phyloP scores from a whole-genome alignment of 2,888 invertebrate species.

The Melieria picta region DNA sequence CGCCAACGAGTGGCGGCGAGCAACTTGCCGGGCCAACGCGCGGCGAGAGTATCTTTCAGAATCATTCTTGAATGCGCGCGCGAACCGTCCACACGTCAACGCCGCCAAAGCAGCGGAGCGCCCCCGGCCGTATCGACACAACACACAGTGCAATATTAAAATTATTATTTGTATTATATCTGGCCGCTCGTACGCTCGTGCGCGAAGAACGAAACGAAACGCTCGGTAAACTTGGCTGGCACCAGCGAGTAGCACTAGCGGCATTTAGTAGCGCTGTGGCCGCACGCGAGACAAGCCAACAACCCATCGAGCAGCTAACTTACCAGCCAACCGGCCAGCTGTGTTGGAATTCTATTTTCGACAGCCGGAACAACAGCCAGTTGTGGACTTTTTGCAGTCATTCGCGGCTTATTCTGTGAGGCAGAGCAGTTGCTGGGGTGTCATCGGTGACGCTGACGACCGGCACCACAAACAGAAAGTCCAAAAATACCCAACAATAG shows the following conservation, averaged over 20 bases:
- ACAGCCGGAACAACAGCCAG: no score
- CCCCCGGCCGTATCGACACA: no score
- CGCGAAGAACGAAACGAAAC: slow-evolving; percentile 21
- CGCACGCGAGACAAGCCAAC: slow-evolving; percentile 29
- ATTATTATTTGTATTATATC: not conserved
- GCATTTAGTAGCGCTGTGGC: slow-evolving; percentile 20
- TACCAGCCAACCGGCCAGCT: no score
- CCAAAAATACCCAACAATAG: no score
- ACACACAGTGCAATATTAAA: no score
- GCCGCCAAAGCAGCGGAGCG: slow-evolving; percentile 9
- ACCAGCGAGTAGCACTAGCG: slow-evolving; percentile 18
- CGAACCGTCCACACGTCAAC: slow-evolving; percentile 57
- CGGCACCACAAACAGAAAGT: no score
- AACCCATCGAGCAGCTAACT: not conserved
- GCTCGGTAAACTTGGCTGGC: slow-evolving; percentile 15
- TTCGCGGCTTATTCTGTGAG: no score
- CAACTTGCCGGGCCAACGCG: slow-evolving; percentile 1
- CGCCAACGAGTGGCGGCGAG: slow-evolving; percentile 14
- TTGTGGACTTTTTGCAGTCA: no score
- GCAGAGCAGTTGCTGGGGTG: no score
- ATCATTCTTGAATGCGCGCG: slow-evolving; percentile 66
- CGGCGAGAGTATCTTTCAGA: slow-evolving; percentile 47
- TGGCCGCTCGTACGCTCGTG: not conserved
- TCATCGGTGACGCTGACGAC: no score
- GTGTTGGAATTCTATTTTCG: no score